phyloP scores from a whole-genome alignment of 92 coral and sea anemone species.

The Meandrina meandrites region DNA sequence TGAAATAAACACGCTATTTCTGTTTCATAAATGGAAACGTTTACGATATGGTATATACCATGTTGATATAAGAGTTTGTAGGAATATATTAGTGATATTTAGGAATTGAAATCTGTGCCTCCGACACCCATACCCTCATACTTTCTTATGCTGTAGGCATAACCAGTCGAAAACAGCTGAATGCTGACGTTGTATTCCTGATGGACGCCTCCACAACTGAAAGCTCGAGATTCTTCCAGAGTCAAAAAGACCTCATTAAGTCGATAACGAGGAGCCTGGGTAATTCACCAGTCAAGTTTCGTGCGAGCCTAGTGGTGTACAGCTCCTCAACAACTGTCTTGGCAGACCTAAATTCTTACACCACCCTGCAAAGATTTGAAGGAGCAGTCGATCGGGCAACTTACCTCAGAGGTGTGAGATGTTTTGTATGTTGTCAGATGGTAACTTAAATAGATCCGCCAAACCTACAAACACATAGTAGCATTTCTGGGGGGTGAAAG shows the following conservation, averaged over 20 bases:
- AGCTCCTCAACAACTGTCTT: slow-evolving; percentile 47
- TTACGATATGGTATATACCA: not conserved
- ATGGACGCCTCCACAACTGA: slow-evolving; percentile 86
- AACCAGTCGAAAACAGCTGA: slow-evolving; percentile 48
- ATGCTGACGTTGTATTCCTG: slow-evolving; percentile 81
- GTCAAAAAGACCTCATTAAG: slow-evolving; percentile 74
- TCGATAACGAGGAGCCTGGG: slow-evolving; percentile 66
- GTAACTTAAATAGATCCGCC: not conserved
- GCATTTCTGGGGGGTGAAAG: no score
- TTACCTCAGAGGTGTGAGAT: slow-evolving; percentile 27
- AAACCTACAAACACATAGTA: no score
- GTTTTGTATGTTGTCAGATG: not conserved
- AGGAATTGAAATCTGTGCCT: no score
- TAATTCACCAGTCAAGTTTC: slow-evolving; percentile 52
- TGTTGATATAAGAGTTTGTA: not conserved
- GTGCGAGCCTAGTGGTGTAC: slow-evolving; percentile 68
- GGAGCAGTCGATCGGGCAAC: slow-evolving; percentile 40
- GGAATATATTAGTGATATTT: not conserved
- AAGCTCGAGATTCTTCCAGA: slow-evolving; percentile 53
- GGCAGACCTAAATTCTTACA: slow-evolving; percentile 43
- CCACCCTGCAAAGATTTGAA: slow-evolving; percentile 48
- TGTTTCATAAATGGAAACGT: no score
- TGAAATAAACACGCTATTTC: no score
- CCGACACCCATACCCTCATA: no score
- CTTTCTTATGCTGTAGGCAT: slow-evolving; percentile 28